Conservation (phyloP, 2,797 vertebrate species). For the Masticophis lateralis region DNA sequence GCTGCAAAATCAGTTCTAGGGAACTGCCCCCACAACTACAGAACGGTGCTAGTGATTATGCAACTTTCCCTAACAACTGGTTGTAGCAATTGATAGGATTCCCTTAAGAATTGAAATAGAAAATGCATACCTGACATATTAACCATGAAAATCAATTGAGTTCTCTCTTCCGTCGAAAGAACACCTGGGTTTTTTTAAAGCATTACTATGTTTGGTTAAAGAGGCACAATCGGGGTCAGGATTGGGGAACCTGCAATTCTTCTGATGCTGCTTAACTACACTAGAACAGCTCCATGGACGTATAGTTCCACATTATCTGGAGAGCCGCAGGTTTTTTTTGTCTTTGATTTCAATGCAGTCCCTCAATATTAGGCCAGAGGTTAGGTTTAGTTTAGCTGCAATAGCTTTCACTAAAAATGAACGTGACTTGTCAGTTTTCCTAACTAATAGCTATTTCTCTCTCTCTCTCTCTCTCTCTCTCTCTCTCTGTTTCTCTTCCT, state of each 20-base stretch:
- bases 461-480: too few relatives aligned
- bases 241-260: not conserved
- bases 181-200: not conserved
- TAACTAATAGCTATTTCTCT: not conserved
- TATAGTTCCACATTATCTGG: not conserved
- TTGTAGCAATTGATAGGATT: not conserved
- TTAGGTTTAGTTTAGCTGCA: not conserved
- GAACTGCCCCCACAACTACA: not conserved
- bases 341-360: not conserved
- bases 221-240: not conserved
- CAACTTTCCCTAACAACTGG: not conserved
- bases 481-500: slow-evolving; percentile 11
- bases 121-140: not conserved
- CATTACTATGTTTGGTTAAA: not conserved
- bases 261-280: not conserved
- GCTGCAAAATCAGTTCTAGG: not conserved
- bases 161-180: not conserved
- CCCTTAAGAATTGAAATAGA: not conserved
- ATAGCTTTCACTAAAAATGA: not conserved
- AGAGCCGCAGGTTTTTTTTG: not conserved
- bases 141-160: not conserved
- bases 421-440: not conserved
- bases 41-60: not conserved
- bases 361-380: not conserved
- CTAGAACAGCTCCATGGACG: not conserved